Evolutionary conservation across 2,797 vertebrate species (phyloP), one percentile per base, ranked within the genome.

Genomic region (Tiaroga cobitis): DNA sequence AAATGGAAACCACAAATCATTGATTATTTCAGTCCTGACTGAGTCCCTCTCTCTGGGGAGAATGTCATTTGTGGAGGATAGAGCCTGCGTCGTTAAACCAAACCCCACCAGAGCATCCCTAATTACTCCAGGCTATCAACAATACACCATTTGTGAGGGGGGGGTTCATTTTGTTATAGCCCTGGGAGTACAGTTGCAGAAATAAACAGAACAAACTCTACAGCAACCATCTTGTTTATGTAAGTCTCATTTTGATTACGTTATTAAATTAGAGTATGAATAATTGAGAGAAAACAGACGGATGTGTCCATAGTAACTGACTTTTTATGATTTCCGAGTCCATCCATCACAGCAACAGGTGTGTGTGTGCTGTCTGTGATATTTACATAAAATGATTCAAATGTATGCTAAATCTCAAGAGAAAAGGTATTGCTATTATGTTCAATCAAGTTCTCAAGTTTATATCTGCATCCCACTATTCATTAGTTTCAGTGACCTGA

Each of bases 1-100:
- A 85, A 88, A 86, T 85, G 83, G 85, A 82, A 86, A 80, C 80
- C 83, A 83, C 87, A 90, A 85, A 81, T 87, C 85, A 88, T 81
- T 89, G 82, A 85, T 89, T 84, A 80, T 84, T 78, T 88, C 68
- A 72, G 75, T 86, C 72, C 75, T 77, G 59, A 87, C 80, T 78
- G 83, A 63, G 74, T 82, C 75, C 34, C 78, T 72, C 56, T 84
- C 85, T 78, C 80, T 49, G 76, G 75, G 74, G 84, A 86, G 79
- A 84, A 65, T 77, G 87, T 75, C 82, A 82, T 85, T 82, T 59
- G 61, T 72, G 86, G 78, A 82, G 72, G 59, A 81, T 29, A 49
- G 43, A 81, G 80, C 65, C 73, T 76, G 69, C 9, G 26, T 84
- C 83, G 21, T 81, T 78, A 85, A 80, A 75, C 82, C 56, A 73